Base-by-base conservation (phyloP, 2,113 vertebrate species). In the Leptocoma aspasia region DNA sequence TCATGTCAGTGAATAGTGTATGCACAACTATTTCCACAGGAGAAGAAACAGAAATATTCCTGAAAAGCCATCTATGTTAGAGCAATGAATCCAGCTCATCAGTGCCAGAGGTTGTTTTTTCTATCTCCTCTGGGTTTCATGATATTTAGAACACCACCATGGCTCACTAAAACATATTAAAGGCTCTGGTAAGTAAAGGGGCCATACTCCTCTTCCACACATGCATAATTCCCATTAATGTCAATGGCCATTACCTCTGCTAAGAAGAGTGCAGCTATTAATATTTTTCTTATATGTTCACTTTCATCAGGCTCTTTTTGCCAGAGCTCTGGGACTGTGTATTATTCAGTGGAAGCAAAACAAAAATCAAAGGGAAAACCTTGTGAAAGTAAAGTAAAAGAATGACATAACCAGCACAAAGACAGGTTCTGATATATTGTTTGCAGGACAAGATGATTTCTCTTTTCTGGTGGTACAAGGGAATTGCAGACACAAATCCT, bases 71-170 rank as follows among this genome's bases (percentile, higher is more conserved):
- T 78, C 57, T 59, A n/a, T 31, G 52, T 96, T 61, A 64, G 82
- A 86, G 96, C 90, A 92, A 94, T 96, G 97, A 98, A 98, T 98
- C 90, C 53, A 92, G 88, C 91, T 97, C 96, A 89, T 96, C 95
- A 91, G 81, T 94, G 94, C 86, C 95, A 90, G 42, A 68, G 86
- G 89, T 56, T 79, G 59, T 86, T 96, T 96, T 72, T 89, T 77
- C 75, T 60, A 18, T 69, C 71, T 98, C 98, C 97, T 97, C 16
- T 44, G 97, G 97, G 97, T 88, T 91, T 94, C 88, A 31, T 82
- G 96, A 96, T 95, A 95, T 89, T 94, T 91, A 94, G 93, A 92
- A 95, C 81, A 94, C 60, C 42, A 80, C 71, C 87, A 86, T 61
- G 70, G 95, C 86, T 96, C 96, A 95, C 96, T 98, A 97, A 97